Evolutionary conservation across 2,888 invertebrate genomes (phyloP).

Genomic region (Trachelus iudaicus): DNA sequence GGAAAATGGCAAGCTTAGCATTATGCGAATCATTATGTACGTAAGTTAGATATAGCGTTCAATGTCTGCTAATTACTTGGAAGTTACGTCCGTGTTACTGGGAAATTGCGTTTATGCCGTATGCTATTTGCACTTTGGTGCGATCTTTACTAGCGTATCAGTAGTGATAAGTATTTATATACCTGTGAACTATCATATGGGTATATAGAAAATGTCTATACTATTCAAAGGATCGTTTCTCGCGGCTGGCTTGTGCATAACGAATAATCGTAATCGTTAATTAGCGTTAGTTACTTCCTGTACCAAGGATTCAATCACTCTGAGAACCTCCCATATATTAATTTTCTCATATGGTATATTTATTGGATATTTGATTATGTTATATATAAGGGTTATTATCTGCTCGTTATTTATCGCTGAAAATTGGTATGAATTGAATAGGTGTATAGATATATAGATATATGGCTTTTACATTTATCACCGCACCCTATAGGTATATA

Average conservation of each 20-base stretch:
- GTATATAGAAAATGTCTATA: background rate
- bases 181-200: background rate
- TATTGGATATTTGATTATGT: background rate
- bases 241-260: background rate
- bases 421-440: too few species aligned
- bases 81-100: conserved; percentile 8
- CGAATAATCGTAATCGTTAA: background rate
- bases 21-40: background rate
- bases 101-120: conserved; percentile 17
- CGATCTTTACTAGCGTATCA: conserved; percentile 8
- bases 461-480: background rate
- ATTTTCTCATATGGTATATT: background rate
- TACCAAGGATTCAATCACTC: background rate
- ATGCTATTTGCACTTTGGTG: conserved; percentile 19
- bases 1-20: background rate
- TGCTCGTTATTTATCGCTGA: background rate
- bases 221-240: background rate
- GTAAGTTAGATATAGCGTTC: background rate
- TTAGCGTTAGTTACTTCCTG: background rate
- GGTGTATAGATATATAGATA: background rate
- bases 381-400: background rate
- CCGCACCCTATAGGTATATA: background rate
- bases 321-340: background rate
- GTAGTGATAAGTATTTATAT: background rate
- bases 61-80: conserved; percentile 18